These are phyloP conservation scores for Gila robusta DNA, from an alignment of 2,797 vertebrate genomes.

Conservation along the genomic window DNA sequence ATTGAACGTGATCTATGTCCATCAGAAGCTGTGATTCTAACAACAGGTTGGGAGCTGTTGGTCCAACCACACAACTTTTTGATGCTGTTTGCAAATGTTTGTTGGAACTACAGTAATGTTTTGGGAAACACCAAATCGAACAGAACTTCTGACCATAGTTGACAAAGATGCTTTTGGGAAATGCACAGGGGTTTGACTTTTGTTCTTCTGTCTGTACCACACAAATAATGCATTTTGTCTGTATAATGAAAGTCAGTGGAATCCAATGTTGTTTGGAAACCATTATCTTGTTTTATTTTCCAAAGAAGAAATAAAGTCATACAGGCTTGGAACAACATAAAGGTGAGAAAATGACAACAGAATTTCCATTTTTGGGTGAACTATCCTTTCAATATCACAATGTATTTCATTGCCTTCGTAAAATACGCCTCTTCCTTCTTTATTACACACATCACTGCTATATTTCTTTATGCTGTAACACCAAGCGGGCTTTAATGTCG, in stretches of 20 bases:
- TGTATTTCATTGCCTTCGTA: background rate
- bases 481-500: constrained; percentile 31
- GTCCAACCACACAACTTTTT: background rate
- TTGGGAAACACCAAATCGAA: background rate
- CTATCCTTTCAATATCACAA: background rate
- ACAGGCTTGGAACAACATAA: background rate
- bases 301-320: background rate
- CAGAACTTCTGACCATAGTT: background rate
- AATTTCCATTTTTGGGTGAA: background rate
- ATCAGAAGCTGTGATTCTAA: no score
- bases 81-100: background rate
- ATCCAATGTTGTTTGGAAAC: background rate
- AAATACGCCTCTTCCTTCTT: background rate
- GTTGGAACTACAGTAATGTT: no score
- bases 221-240: background rate
- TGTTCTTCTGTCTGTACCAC: background rate
- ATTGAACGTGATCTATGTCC: no score
- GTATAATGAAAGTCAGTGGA: background rate
- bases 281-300: background rate
- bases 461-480: constrained; percentile 6
- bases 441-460: background rate
- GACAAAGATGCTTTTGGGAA: background rate
- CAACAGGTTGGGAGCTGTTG: no score
- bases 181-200: background rate
- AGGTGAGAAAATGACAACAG: background rate